A percentile compares a stretch with the other conserved stretches of the same genome.
Evolutionary conservation across 2,888 invertebrate genomes (phyloP).

Genomic region (Congeria kusceri): DNA sequence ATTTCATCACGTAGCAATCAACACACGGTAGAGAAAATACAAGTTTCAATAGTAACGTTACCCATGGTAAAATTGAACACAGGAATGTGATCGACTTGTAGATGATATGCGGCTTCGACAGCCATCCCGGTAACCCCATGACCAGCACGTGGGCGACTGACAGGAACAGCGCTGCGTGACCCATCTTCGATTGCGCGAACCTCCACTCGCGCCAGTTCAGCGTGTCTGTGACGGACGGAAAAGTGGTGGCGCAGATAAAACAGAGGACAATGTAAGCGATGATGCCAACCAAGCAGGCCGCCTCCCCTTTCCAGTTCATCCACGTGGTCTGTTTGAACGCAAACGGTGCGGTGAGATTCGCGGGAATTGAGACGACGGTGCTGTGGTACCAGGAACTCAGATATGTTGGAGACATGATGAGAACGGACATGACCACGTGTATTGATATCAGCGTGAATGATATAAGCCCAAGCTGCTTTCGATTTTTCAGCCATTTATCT

Average conservation of each 20-base stretch:
- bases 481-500: constrained; percentile 73
- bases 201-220: constrained; percentile 81
- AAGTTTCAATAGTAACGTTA: constrained; percentile 57
- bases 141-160: constrained; percentile 71
- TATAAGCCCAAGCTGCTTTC: constrained; percentile 80
- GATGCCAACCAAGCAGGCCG: constrained; percentile 73
- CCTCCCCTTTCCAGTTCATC: constrained; percentile 80
- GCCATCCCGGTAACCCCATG: constrained; percentile 76
- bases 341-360: constrained; percentile 61
- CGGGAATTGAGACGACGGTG: constrained; percentile 56
- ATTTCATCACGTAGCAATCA: constrained; percentile 60
- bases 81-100: constrained; percentile 74
- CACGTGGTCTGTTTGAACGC: constrained; percentile 56
- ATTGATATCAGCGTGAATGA: constrained; percentile 70
- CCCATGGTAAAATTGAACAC: constrained; percentile 68
- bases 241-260: constrained; percentile 72
- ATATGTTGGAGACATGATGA: constrained; percentile 77
- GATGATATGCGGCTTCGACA: constrained; percentile 56
- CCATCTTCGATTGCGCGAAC: constrained; percentile 77
- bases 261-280: constrained; percentile 72
- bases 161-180: constrained; percentile 69
- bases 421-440: constrained; percentile 76
- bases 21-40: constrained; percentile 70
- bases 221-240: constrained; percentile 74
- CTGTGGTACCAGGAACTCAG: constrained; percentile 71